Evolutionary conservation across 2,113 vertebrate genomes (phyloP).

Genomic region (Aegithalos caudatus): DNA sequence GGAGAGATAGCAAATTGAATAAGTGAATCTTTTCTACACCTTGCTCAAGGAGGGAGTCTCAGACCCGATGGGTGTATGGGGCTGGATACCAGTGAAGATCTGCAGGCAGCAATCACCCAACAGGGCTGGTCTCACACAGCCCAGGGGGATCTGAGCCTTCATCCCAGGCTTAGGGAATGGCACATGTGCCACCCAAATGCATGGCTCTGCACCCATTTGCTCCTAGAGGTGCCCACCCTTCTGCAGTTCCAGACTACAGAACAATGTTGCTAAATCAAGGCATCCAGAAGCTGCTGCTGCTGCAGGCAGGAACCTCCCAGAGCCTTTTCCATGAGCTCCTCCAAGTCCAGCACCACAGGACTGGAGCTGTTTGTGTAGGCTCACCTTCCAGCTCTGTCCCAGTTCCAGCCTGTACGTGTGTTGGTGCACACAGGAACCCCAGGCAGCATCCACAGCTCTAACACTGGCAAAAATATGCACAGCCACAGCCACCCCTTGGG

Average conservation of each 20-base stretch:
- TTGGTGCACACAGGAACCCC: background rate
- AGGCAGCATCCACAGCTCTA: background rate
- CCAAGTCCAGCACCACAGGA: background rate
- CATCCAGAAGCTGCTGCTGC: background rate
- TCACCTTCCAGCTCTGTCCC: background rate
- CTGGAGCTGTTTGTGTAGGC: accelerated
- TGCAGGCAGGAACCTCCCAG: background rate
- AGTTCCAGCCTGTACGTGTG: background rate
- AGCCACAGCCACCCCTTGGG: background rate
- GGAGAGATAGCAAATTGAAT: conserved; percentile 65
- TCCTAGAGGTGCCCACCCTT: background rate
- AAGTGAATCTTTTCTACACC: conserved; percentile 50
- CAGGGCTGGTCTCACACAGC: background rate
- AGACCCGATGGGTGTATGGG: background rate
- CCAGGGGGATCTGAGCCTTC: background rate
- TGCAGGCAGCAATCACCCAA: accelerated
- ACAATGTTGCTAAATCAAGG: background rate
- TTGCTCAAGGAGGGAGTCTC: background rate
- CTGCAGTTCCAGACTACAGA: background rate
- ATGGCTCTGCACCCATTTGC: accelerated
- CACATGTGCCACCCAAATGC: accelerated
- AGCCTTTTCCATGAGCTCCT: background rate
- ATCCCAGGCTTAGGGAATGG: accelerated
- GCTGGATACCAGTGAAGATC: background rate
- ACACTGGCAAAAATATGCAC: background rate